These are phyloP conservation scores for Dione vanillae DNA, from an alignment of 2,888 invertebrate species.

Conservation along the genomic window DNA sequence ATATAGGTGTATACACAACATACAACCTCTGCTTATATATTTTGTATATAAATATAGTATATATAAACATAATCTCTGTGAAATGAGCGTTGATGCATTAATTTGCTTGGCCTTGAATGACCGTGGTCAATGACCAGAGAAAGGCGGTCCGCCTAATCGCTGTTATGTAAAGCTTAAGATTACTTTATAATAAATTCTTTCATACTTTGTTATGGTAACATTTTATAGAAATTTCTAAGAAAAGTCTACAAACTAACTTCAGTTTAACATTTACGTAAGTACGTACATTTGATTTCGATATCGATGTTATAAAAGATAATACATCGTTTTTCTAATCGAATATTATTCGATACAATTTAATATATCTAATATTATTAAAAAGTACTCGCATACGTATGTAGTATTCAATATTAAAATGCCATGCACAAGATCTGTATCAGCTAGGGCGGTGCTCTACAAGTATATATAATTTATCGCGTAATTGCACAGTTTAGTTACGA, in stretches of 20 bases:
- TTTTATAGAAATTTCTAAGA: slow-evolving; percentile 22
- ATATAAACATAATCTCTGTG: slow-evolving; percentile 5
- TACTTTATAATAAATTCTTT: slow-evolving; percentile 28
- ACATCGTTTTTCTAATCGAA: not conserved
- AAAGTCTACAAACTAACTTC: not conserved
- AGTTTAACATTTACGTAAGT: not conserved
- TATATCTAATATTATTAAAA: not conserved
- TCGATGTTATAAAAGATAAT: not conserved
- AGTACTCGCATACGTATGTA: not conserved
- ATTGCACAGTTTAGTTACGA: slow-evolving; percentile 70
- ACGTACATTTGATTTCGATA: not conserved
- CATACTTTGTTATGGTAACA: slow-evolving; percentile 18
- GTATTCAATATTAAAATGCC: slow-evolving; percentile 13
- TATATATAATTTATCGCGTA: slow-evolving; percentile 53
- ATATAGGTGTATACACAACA: not conserved
- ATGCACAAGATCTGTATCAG: slow-evolving; percentile 25
- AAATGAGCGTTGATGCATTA: slow-evolving; percentile 23
- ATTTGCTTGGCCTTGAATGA: slow-evolving; percentile 46
- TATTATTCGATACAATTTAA: not conserved
- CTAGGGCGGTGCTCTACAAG: slow-evolving; percentile 24
- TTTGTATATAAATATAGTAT: slow-evolving; percentile 1
- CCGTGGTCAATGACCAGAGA: slow-evolving; percentile 50
- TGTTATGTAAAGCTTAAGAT: slow-evolving; percentile 43
- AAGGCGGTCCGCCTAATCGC: slow-evolving; percentile 47
- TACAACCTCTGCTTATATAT: not conserved